phyloP scores from a whole-genome alignment of 2,113 vertebrate genomes.

The Strix aluco region DNA sequence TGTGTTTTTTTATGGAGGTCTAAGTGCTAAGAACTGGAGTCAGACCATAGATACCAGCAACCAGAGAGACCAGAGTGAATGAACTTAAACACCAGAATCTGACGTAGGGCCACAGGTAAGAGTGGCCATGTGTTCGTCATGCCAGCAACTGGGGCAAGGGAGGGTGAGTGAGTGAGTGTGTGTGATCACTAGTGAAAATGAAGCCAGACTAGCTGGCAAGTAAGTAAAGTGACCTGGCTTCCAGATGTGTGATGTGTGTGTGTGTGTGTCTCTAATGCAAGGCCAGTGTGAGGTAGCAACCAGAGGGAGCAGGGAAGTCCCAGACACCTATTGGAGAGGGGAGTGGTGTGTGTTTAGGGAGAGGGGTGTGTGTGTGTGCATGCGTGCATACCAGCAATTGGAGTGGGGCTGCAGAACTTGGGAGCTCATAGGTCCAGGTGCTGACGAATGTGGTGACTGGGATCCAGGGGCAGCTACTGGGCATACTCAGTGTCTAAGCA shows the following conservation, averaged over 20 bases:
- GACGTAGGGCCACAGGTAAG: not conserved
- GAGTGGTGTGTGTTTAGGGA: too few species aligned
- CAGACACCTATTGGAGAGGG: not conserved
- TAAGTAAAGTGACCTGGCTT: not conserved
- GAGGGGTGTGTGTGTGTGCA: too few species aligned
- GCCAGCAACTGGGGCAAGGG: not conserved
- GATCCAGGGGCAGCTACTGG: not conserved
- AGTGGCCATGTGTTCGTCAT: not conserved
- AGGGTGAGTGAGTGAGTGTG: not conserved
- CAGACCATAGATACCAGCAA: not conserved
- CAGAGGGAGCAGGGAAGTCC: not conserved
- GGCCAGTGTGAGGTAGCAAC: not conserved
- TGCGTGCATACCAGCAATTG: too few species aligned
- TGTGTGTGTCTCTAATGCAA: not conserved
- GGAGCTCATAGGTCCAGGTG: not conserved
- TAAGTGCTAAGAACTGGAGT: not conserved
- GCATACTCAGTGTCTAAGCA: not conserved
- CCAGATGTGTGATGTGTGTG: not conserved
- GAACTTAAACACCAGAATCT: not conserved
- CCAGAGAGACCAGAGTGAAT: not conserved
- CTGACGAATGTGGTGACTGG: not conserved
- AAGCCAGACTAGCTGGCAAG: not conserved
- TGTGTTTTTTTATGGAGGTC: not conserved
- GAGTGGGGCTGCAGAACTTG: not conserved
- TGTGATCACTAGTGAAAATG: not conserved